phyloP scores from a whole-genome alignment of 2,113 vertebrate species.

The Pygoscelis adeliae region DNA sequence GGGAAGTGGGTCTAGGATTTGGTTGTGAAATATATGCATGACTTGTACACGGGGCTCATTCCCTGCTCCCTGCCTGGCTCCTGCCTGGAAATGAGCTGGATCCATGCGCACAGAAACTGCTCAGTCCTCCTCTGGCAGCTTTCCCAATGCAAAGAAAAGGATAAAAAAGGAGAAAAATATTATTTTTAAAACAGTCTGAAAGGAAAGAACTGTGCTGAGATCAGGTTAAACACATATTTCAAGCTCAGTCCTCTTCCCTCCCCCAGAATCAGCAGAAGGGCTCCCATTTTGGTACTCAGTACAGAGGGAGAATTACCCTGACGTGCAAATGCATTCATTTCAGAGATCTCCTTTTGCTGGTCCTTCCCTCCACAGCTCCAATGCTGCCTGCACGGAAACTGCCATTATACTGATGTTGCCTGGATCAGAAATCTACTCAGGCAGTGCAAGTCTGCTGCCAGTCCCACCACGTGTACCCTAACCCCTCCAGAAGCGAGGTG shows the following conservation, averaged over 20 bases:
- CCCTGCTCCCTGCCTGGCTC: background rate
- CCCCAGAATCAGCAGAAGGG: background rate
- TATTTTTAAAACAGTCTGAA: background rate
- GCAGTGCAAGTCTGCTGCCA: background rate
- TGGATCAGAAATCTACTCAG: background rate
- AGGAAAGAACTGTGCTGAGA: background rate
- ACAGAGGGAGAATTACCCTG: background rate
- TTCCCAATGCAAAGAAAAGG: background rate
- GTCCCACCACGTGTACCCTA: background rate
- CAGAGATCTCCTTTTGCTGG: background rate
- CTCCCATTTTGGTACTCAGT: background rate
- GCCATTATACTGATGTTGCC: background rate
- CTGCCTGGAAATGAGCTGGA: conserved; percentile 13
- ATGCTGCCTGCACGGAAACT: background rate
- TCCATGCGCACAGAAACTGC: background rate
- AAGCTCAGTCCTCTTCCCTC: background rate
- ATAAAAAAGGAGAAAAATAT: background rate
- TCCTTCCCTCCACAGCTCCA: background rate
- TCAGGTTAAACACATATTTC: background rate
- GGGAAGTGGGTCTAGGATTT: background rate
- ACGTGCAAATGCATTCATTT: background rate
- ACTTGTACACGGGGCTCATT: background rate
- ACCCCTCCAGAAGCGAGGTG: background rate
- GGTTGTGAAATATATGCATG: background rate
- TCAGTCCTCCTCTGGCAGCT: conserved; percentile 7